phyloP scores from a whole-genome alignment of 2,888 invertebrate species.

The Drosophila kuntzei region DNA sequence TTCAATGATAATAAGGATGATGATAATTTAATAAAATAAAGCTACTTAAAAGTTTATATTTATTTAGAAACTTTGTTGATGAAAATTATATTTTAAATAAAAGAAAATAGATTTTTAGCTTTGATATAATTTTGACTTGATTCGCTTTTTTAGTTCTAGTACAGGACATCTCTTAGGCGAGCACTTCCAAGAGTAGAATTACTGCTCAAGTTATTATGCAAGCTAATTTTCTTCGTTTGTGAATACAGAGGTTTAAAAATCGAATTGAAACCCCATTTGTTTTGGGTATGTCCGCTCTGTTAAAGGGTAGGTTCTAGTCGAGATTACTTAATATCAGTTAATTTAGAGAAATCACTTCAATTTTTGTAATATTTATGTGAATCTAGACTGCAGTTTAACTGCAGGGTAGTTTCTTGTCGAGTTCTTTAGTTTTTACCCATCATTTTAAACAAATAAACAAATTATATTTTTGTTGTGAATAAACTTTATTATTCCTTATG shows the following conservation, averaged over 20 bases:
- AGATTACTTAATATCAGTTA: background rate
- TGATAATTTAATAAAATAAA: background rate
- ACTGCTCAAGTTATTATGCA: background rate
- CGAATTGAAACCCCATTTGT: background rate
- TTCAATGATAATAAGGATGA: conserved; percentile 19
- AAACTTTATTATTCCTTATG: conserved; percentile 76
- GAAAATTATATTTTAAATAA: background rate
- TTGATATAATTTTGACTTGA: too few species aligned
- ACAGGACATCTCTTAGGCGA: too few species aligned
- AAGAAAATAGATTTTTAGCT: background rate
- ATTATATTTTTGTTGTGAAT: conserved; percentile 59
- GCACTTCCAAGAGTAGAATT: too few species aligned
- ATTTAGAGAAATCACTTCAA: background rate
- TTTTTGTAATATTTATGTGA: background rate
- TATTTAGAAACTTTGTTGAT: background rate
- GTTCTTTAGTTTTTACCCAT: background rate
- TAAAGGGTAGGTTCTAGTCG: background rate
- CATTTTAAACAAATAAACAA: background rate
- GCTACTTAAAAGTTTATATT: background rate
- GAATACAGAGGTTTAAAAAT: background rate
- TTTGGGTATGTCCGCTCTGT: background rate
- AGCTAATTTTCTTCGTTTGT: background rate
- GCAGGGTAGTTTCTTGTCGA: background rate
- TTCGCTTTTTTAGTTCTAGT: too few species aligned
- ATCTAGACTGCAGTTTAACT: background rate